Conservation (phyloP, 2,797 vertebrate genomes). For the Lepilemur ruficaudatus region DNA sequence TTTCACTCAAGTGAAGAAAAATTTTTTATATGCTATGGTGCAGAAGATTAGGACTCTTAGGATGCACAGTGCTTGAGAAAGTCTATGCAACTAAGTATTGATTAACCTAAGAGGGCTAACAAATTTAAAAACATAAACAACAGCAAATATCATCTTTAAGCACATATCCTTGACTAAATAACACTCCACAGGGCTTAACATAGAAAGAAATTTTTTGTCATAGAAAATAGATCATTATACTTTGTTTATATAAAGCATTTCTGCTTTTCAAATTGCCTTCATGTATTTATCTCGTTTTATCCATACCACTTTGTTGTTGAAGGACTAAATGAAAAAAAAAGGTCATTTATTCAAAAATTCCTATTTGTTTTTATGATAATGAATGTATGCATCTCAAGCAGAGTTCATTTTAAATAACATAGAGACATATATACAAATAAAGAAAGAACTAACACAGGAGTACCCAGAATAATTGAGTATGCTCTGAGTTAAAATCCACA, state of each 20-base stretch:
- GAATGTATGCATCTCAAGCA: background rate
- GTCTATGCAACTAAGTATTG: background rate
- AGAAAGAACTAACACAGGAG: background rate
- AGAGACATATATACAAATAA: background rate
- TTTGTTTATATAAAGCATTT: slow-evolving; percentile 3
- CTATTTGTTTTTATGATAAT: slow-evolving; percentile 13
- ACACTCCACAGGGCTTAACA: background rate
- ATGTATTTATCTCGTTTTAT: background rate
- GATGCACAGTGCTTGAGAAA: background rate
- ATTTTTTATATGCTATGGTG: background rate
- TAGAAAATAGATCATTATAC: background rate
- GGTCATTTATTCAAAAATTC: background rate
- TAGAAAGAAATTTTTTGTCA: background rate
- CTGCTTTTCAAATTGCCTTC: background rate
- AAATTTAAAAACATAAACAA: background rate
- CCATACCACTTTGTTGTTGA: background rate
- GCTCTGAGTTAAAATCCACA: background rate
- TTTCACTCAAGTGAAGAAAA: background rate
- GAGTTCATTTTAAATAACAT: slow-evolving; percentile 10
- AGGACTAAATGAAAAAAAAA: background rate
- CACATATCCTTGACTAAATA: background rate
- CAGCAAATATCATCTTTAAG: background rate
- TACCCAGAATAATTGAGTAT: background rate
- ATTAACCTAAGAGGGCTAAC: background rate
- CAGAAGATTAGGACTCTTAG: background rate